Base-by-base conservation (phyloP, 2,888 invertebrate genomes). In the Caenorhabditis becei region DNA sequence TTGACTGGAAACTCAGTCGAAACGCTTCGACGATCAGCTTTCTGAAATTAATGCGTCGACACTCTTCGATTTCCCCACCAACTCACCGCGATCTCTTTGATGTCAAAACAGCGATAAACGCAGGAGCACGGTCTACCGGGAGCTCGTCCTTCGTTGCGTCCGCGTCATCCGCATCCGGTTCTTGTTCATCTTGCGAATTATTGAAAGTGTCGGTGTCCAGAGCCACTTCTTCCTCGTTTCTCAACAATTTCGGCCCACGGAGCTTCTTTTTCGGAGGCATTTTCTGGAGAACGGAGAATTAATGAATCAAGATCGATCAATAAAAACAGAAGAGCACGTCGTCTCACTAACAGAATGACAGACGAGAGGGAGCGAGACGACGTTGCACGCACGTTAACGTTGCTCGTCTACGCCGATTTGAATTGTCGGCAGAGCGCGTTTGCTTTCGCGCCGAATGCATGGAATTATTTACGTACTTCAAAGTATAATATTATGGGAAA, bases 181-280 rank as follows among this genome's bases (percentile, higher is more conserved):
- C n/a, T n/a, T n/a, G n/a, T n/a, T 28, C 28, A 18, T 58, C 56
- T 8, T 26, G 24, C 53, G 24, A 20, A 53, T 53, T 53, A 14
- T 53, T 3, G 53, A 53, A 53, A 23, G 24, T 26, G 20, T 53
- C 53, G 18, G 5, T 26, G 10, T 3, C 26, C 53, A 16, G 10
- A 1, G 2, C 10, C 2, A 2, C 53, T 23, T 37, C 37, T 18
- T 65, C 65, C 2, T 23, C 14, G 14, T 37, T 23, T 1, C n/a
- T 28, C n/a, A 56, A 0, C 26, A 44, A 18, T 1, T 56, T 56
- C 32, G 59, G 59, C 1, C 61, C 59, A n/a, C 70, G 70, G 4
- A 24, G 3, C 11, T 53, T 49, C 51, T 51, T 59, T 37, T 61
- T 70, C 20, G 70, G 70, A 35, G 70, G 70, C 70, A 61, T 58